Base-by-base conservation (phyloP, 2,797 vertebrate genomes). In the Cossypha dichroa region DNA sequence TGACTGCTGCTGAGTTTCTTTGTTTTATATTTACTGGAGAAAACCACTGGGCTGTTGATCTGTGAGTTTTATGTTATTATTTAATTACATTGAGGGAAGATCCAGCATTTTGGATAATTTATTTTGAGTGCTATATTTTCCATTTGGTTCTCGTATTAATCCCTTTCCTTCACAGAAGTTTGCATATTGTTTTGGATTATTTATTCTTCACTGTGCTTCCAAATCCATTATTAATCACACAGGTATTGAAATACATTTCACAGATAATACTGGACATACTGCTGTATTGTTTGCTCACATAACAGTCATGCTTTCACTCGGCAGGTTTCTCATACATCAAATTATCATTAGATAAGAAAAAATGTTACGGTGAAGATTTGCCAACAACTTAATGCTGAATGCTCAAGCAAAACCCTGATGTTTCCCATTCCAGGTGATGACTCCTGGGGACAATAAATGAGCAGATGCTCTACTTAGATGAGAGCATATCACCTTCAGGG, bases 321-420 rank as follows among this genome's bases (percentile, higher is more conserved):
- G 46, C 95, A 95, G 93, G 93, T 94, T 95, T 96, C 93, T 96
- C 94, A 94, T 94, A 93, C 93, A 96, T 96, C 94, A 96, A 94
- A 96, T 96, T 94, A 96, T 93, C 95, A 75, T 96, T 96, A 96
- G 94, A 96, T 97, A 96, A 96, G 94, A 90, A 96, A 97, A 94
- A 93, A 94, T 91, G 94, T 62, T 81, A 69, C 3, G 1, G 74
- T 88, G 92, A 93, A 93, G 91, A 92, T 85, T 96, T 96, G 93
- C 94, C 95, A 96, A 68, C 93, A 96, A 94, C 80, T 95, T 96
- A 95, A 94, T 95, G 92, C 85, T 90, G 89, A 94, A 93, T 0
- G 40, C 82, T 95, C 74, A 88, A 69, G 89, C 62, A 90, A 95
- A 96, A 93, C 40, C 87, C 92, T 92, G 69, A 91, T 87, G 93